Evolutionary conservation across 2,888 invertebrate species (phyloP).

Genomic region (Parascotia fuliginaria): DNA sequence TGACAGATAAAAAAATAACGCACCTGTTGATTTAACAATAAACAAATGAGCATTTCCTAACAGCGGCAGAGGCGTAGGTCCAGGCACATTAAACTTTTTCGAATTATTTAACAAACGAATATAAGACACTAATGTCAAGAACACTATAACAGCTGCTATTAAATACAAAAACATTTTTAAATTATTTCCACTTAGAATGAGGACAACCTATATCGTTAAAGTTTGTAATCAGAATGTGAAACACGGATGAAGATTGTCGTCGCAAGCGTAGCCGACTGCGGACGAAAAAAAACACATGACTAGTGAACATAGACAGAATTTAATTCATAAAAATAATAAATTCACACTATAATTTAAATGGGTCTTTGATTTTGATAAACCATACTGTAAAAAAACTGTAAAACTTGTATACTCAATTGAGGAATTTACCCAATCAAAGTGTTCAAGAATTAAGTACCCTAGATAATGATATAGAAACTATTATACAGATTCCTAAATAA

Average conservation of each 20-base stretch:
- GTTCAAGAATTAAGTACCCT: too few relatives aligned
- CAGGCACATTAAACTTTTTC: slow-evolving; percentile 50
- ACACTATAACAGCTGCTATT: slow-evolving; percentile 29
- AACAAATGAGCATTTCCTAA: slow-evolving; percentile 81
- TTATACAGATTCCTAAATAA: too few relatives aligned
- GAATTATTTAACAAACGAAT: slow-evolving; percentile 47
- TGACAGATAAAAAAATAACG: slow-evolving; percentile 4
- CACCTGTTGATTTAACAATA: slow-evolving; percentile 72
- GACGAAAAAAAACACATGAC: neutral
- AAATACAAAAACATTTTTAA: slow-evolving; percentile 47
- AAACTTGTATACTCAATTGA: too few relatives aligned
- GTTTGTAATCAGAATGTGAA: slow-evolving; percentile 1
- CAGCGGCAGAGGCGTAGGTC: slow-evolving; percentile 72
- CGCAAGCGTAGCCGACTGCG: neutral
- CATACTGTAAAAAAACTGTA: too few relatives aligned
- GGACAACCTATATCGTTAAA: neutral
- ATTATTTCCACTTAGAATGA: slow-evolving; percentile 47
- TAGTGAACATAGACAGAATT: neutral
- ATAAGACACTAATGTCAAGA: slow-evolving; percentile 55
- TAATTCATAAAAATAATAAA: too few relatives aligned
- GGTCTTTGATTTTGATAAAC: too few relatives aligned
- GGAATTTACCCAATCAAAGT: too few relatives aligned
- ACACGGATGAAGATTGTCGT: neutral
- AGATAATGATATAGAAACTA: too few relatives aligned
- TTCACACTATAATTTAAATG: too few relatives aligned